Base-by-base conservation (phyloP, 2,113 vertebrate genomes). In the Psephotus haematonotus region DNA sequence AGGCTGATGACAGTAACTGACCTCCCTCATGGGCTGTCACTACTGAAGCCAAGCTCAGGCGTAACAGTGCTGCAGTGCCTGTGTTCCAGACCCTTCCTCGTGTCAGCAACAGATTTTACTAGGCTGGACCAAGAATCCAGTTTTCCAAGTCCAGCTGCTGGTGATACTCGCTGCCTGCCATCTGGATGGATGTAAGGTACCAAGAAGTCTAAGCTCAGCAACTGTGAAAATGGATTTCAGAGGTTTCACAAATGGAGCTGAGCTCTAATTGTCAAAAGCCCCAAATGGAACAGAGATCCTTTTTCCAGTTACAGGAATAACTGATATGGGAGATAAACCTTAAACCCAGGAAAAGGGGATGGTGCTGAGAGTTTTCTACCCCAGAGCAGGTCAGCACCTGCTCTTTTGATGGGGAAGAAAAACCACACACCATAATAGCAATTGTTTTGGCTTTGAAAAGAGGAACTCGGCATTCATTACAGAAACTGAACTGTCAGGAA, bases 321-420 rank as follows among this genome's bases (percentile, higher is more conserved):
- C 1, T 11, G 5, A 24, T 24, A 3, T 0, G 0, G 46, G 39
- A 87, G 10, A 41, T 44, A 33, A 77, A 55, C 39, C 19, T 67
- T 37, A 35, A 55, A 19, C 11, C 35, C n/a, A 35, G 4, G 39
- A 47, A 52, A 49, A 46, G 20, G 43, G 24, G 27, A 13, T 0
- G 2, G 24, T 43, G 33, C 49, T 37, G 22, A 29, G 52, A 16
- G 15, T 55, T 35, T 77, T 41, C 47, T 52, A 7, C 49, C 33
- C 23, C 12, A 12, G 49, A 0, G 0, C 44, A 52, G 46, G 31
- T 46, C 50, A 8, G 47, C 17, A 46, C 11, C 39, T 27, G 39
- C 29, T 37, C 18, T 57, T 60, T 3, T 37, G 6, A 20, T 8
- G 2, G 27, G 39, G 14, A 39, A 77, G 15, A 41, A 75, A 70